phyloP scores from a whole-genome alignment of 2,888 invertebrate species.

The Phyto melanocephala region DNA sequence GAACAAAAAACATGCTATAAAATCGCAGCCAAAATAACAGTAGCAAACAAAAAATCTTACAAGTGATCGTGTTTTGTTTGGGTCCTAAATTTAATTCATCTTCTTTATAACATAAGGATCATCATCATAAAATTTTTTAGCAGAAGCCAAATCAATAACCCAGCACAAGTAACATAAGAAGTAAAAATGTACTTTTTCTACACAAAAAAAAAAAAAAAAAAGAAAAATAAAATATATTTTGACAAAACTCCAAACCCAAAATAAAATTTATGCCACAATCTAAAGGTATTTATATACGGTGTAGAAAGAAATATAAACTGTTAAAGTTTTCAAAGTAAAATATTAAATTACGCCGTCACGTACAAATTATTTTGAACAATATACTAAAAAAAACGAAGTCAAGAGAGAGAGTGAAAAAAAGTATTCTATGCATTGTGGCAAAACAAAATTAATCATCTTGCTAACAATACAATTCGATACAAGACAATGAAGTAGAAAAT shows the following conservation, averaged over 20 bases:
- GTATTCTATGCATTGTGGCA: constrained; percentile 49
- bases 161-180: constrained; percentile 56
- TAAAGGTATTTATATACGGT: constrained; percentile 25
- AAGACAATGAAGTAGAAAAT: constrained; percentile 51
- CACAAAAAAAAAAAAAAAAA: too few species aligned
- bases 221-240: constrained; percentile 39
- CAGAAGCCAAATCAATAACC: constrained; percentile 74
- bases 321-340: constrained; percentile 69
- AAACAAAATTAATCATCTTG: constrained; percentile 44
- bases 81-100: neutral
- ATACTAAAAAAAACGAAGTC: neutral
- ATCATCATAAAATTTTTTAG: constrained; percentile 51
- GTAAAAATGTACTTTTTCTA: constrained; percentile 39
- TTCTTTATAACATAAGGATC: neutral
- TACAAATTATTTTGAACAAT: constrained; percentile 42
- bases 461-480: constrained; percentile 12
- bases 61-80: constrained; percentile 42
- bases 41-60: constrained; percentile 34
- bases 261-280: constrained; percentile 27
- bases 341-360: constrained; percentile 74
- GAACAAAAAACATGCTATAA: constrained; percentile 30
- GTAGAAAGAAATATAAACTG: constrained; percentile 63
- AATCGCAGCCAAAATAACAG: constrained; percentile 40
- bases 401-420: constrained; percentile 25
- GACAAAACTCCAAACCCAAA: constrained; percentile 37